These are phyloP conservation scores for Spongia lamella DNA, from an alignment of 37 sponge, comb jelly and placozoan genomes.

Conservation along the genomic window DNA sequence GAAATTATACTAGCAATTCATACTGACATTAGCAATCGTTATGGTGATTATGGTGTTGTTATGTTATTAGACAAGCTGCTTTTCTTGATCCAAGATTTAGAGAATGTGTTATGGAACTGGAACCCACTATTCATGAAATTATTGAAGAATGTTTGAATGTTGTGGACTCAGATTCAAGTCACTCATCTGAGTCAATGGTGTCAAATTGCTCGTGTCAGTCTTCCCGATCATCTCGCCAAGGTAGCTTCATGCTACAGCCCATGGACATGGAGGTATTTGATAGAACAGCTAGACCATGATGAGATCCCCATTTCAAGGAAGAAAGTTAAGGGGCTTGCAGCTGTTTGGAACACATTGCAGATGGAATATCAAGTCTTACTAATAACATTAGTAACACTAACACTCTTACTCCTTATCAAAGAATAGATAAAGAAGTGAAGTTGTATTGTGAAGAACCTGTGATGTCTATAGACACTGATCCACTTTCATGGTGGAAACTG, in stretches of 20 bases:
- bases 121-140: constrained; percentile 4
- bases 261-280: too few species aligned
- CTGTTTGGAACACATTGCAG: constrained; percentile 15
- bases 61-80: too few species aligned
- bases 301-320: too few species aligned
- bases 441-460: constrained; percentile 14
- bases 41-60: background rate
- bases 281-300: too few species aligned
- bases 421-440: too few species aligned
- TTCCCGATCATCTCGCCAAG: too few species aligned
- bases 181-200: too few species aligned
- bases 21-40: constrained; percentile 6
- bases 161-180: background rate
- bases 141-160: constrained; percentile 15
- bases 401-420: constrained; percentile 6
- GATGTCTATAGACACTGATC: constrained; percentile 4
- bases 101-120: constrained; percentile 20
- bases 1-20: constrained; percentile 14
- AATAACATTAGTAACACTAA: too few species aligned
- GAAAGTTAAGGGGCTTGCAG: constrained; percentile 41
- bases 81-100: constrained; percentile 48
- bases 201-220: too few species aligned
- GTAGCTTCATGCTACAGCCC: too few species aligned
- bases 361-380: too few species aligned
- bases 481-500: constrained; percentile 9